Evolutionary conservation across 2,113 vertebrate genomes (phyloP), one percentile per base, ranked within the genome.

Genomic region (Salvelinus namaycush): DNA sequence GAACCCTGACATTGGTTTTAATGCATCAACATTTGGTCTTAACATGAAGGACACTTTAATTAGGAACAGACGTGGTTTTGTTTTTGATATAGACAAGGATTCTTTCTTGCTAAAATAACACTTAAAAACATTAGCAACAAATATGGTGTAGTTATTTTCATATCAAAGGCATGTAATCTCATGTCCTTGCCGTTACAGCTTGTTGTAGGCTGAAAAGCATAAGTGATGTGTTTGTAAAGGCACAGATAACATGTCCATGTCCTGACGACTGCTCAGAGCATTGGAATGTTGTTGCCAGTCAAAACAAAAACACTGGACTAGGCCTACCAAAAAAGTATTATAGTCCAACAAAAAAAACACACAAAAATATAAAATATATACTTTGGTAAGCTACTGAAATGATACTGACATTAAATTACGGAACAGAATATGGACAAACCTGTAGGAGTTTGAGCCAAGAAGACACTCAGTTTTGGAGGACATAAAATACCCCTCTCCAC

Each of bases 311-410:
- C n/a, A 62, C 59, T 62, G 39, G 39, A 44, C 0, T 44, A 22
- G n/a, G 20, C n/a, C 20, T n/a, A 11, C 57, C 48, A 54, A 80
- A 76, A 57, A 64, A 0, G 24, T 34, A 24, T 20, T 49, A 64
- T 54, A 4, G 59, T 79, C 72, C 54, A 11, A 44, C 39, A 44
- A 44, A 44, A 44, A 44, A 44, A 44, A 11, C 39, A 44, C 9
- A 44, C 2, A 44, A 44, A 44, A 44, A 44, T 44, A 44, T 44
- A 44, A 44, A 44, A 44, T 44, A 44, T 44, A 44, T 44, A 81
- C 39, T 81, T 84, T 84, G 11, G 73, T 80, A 79, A 79, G 27
- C 24, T 64, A 31, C 66, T 29, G 59, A 48, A 31, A 16, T 66
- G 26, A 65, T 54, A 54, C 72, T 74, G 22, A n/a, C 22, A 70